A percentile compares a stretch with the other conserved stretches of the same genome.
phyloP scores from a whole-genome alignment of 2,888 invertebrate species.

The Dryadula phaetusa region DNA sequence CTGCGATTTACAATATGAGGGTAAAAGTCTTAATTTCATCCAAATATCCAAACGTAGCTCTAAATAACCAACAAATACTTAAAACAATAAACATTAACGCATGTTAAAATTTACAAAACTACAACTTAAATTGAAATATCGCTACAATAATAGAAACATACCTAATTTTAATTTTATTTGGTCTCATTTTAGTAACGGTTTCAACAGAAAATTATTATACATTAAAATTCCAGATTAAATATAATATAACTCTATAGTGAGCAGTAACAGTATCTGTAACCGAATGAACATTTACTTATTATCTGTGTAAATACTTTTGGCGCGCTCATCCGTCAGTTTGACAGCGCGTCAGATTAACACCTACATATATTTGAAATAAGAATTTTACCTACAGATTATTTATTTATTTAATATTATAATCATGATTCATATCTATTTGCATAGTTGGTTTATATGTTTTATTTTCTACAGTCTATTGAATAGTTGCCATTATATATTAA shows the following conservation, averaged over 20 bases:
- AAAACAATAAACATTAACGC: slow-evolving; percentile 68
- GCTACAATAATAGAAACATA: slow-evolving; percentile 70
- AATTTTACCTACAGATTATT: slow-evolving; percentile 21
- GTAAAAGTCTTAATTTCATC: neutral
- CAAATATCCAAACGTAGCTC: slow-evolving; percentile 38
- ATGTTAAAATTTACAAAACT: slow-evolving; percentile 79
- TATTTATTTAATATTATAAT: slow-evolving; percentile 15
- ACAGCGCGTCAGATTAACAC: slow-evolving; percentile 17
- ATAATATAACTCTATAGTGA: slow-evolving; percentile 32
- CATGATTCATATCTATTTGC: slow-evolving; percentile 16
- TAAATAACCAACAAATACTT: slow-evolving; percentile 49
- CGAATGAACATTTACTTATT: slow-evolving; percentile 21
- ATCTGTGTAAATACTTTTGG: slow-evolving; percentile 30
- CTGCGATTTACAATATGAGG: neutral
- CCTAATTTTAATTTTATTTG: slow-evolving; percentile 83
- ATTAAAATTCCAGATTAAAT: slow-evolving; percentile 29
- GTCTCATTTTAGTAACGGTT: slow-evolving; percentile 82
- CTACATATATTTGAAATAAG: slow-evolving; percentile 21
- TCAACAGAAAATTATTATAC: slow-evolving; percentile 58
- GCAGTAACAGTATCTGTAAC: slow-evolving; percentile 28
- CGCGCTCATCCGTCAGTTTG: slow-evolving; percentile 26
- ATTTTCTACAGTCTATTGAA: slow-evolving; percentile 27
- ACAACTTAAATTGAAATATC: slow-evolving; percentile 72
- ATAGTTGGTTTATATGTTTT: slow-evolving; percentile 18
- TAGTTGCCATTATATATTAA: slow-evolving; percentile 53